phyloP scores from a whole-genome alignment of 2,113 vertebrate genomes.

The Otus sunia region DNA sequence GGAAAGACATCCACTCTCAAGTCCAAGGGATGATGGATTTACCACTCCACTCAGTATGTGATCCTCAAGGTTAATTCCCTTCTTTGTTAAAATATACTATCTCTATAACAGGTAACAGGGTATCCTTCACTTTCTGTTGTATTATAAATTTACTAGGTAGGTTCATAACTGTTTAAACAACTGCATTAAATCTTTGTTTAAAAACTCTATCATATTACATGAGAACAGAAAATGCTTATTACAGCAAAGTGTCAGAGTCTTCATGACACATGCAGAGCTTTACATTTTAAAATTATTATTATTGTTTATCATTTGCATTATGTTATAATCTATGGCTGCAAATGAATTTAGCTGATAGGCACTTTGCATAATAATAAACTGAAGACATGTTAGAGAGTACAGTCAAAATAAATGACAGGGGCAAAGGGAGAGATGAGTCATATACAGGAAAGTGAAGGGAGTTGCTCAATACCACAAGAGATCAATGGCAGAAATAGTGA shows the following conservation, averaged over 20 bases:
- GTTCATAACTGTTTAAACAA: neutral
- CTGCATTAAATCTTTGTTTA: neutral
- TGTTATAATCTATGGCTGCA: neutral
- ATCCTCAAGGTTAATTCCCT: slow-evolving; percentile 5
- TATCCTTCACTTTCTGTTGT: neutral
- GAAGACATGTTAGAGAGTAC: neutral
- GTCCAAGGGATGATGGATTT: neutral
- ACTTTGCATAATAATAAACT: neutral
- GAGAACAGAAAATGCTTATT: neutral
- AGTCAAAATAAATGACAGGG: neutral
- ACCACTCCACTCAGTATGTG: neutral
- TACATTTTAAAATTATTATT: neutral
- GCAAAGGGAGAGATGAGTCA: neutral
- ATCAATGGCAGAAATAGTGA: neutral
- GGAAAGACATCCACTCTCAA: neutral
- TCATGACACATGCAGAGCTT: neutral
- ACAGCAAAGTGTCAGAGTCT: neutral
- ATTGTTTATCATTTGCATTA: neutral
- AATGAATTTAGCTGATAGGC: neutral
- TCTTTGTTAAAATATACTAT: neutral
- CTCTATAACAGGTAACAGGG: neutral
- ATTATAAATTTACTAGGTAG: neutral
- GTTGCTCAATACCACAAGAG: neutral
- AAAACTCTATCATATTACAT: neutral
- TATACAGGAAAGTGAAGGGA: neutral